Percentiles rank a stretch among this genome's conserved stretches.
Evolutionary conservation across 2,113 vertebrate species (phyloP).

Genomic region (Loxodonta africana): DNA sequence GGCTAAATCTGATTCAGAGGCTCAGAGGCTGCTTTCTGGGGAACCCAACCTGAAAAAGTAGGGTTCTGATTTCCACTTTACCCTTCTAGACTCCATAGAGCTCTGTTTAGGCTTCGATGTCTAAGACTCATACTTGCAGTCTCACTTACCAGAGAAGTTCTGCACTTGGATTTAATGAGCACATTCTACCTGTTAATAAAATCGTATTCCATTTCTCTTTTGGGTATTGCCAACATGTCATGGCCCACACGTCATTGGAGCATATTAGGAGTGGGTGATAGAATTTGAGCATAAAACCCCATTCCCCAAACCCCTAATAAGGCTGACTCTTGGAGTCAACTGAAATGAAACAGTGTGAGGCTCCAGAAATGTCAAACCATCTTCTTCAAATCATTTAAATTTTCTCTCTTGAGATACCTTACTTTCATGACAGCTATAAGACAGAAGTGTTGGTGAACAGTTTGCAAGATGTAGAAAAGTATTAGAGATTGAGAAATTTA

Average conservation of each 20-base stretch:
- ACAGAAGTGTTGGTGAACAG: slow-evolving; percentile 48
- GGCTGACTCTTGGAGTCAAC: slow-evolving; percentile 49
- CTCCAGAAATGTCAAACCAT: slow-evolving; percentile 68
- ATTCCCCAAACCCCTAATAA: not conserved
- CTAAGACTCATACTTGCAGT: not conserved
- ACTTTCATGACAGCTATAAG: slow-evolving; percentile 74
- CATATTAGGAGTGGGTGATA: slow-evolving; percentile 54
- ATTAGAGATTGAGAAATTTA: slow-evolving; percentile 22
- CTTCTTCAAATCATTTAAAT: slow-evolving; percentile 73
- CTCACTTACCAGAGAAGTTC: slow-evolving; percentile 37
- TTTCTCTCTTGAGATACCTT: slow-evolving; percentile 61
- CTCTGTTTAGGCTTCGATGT: slow-evolving; percentile 8
- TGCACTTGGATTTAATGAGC: slow-evolving; percentile 53
- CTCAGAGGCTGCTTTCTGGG: not conserved
- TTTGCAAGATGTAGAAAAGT: slow-evolving; percentile 47
- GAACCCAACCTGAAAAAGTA: not conserved
- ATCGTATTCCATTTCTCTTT: slow-evolving; percentile 43
- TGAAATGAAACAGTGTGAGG: slow-evolving; percentile 42
- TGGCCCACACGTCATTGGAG: slow-evolving; percentile 43
- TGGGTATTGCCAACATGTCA: slow-evolving; percentile 61
- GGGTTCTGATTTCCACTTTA: not conserved
- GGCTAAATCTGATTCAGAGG: not conserved
- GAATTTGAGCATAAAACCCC: slow-evolving; percentile 62
- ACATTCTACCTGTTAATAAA: slow-evolving; percentile 69
- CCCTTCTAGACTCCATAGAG: not conserved